Base-by-base conservation (phyloP, 2,797 vertebrate species). In the Gallinago stenura region DNA sequence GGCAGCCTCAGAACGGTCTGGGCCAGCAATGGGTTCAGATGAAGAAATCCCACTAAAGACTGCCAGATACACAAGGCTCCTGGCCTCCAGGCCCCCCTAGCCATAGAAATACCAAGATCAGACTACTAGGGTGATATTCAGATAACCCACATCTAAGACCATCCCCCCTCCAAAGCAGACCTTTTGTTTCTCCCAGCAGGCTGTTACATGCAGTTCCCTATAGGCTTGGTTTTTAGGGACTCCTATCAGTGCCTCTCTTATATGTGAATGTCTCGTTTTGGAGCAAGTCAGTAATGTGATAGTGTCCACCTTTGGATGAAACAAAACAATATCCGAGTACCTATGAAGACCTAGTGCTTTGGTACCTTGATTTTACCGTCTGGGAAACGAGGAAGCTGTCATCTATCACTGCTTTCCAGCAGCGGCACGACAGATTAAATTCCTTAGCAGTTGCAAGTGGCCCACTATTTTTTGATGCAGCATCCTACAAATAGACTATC, bases 1-100 rank as follows among this genome's bases (percentile, higher is more conserved):
- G 28, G 31, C 1, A 8, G 31, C 24, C 33, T 15, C 2, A 0
- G 0, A 14, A 15, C 33, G 7, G 15, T 33, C 66, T 45, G 22
- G 20, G 28, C 25, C 33, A 50, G 11, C 43, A 77, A 13, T 37
- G 15, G 41, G 43, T 71, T 54, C 62, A 39, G 37, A 15, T 71
- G 39, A 62, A 85, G 26, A 79, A 79, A 64, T n/a, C 39, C 20
- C 11, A 28, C 17, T 30, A 50, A 62, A 79, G 24, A 12, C 31
- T 45, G 28, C 6, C 35, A 84, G 41, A 39, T 4, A 60, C 83
- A 68, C 14, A 57, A 66, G 43, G 33, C 12, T 91, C 11, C 46
- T 53, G 50, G 28, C 19, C 45, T 64, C 30, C 6, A 5, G 21
- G 12, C 4, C 4, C 7, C 35, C 22, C 33, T 1, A 39, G 6